These are phyloP conservation scores for Ganaspis brasiliensis DNA, from an alignment of 2,888 invertebrate genomes.

Conservation along the genomic window DNA sequence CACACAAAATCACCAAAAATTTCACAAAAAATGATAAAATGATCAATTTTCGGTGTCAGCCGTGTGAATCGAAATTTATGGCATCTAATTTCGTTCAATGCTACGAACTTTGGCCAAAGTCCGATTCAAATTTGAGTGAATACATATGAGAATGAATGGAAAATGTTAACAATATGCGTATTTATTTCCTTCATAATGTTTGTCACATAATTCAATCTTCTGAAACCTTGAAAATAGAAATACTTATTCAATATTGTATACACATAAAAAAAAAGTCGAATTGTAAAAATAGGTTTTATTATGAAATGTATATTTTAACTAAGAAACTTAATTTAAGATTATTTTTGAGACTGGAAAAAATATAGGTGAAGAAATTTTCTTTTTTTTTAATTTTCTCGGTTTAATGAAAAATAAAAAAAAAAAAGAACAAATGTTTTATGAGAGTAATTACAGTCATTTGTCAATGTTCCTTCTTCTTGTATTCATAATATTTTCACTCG, in stretches of 20 bases:
- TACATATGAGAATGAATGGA: not conserved
- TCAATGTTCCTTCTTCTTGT: too few species aligned
- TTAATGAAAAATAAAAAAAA: too few species aligned
- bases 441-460: too few species aligned
- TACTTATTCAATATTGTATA: not conserved
- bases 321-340: too few species aligned
- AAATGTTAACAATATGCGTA: conserved; percentile 2
- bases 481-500: too few species aligned
- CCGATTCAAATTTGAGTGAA: conserved; percentile 6
- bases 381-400: too few species aligned
- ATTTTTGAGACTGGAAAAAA: too few species aligned
- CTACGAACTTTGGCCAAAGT: conserved; percentile 10
- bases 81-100: conserved; percentile 10
- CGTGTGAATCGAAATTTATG: conserved; percentile 14
- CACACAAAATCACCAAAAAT: too few species aligned
- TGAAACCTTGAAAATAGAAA: not conserved
- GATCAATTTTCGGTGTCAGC: conserved; percentile 7
- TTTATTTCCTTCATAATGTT: conserved; percentile 3
- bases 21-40: not conserved
- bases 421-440: too few species aligned
- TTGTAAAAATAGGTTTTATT: not conserved
- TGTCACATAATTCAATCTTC: conserved; percentile 8
- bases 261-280: not conserved
- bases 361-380: too few species aligned
- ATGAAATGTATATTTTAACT: too few species aligned